These are phyloP conservation scores for Halocynthia aurantium DNA, from an alignment of 23 tunicate species.

Conservation along the genomic window DNA sequence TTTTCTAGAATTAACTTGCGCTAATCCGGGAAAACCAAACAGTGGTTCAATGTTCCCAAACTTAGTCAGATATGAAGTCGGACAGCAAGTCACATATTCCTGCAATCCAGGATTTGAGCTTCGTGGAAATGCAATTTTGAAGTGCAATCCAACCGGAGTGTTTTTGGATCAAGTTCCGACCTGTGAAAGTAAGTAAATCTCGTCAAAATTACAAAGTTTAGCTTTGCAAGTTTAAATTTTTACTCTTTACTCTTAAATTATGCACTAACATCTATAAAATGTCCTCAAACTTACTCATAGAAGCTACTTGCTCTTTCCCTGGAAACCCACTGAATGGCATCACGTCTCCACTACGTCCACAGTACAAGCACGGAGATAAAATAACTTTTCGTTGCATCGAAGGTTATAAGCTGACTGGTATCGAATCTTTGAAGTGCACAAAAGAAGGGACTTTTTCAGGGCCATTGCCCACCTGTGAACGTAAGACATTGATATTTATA, in stretches of 20 bases:
- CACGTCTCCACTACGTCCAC: neutral
- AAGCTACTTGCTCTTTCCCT: neutral
- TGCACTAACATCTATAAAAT: neutral
- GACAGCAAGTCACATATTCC: constrained; percentile 14
- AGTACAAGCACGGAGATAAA: constrained; percentile 5
- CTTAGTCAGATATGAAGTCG: neutral
- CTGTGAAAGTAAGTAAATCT: constrained; percentile 5
- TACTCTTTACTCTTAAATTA: neutral
- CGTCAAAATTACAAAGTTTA: too few species aligned
- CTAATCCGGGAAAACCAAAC: constrained; percentile 6
- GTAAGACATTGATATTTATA: neutral
- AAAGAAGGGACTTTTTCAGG: constrained; percentile 24
- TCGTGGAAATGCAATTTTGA: neutral
- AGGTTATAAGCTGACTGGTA: constrained; percentile 14
- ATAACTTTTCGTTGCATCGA: constrained; percentile 12
- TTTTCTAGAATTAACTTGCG: constrained; percentile 18
- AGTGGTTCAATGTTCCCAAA: constrained; percentile 16
- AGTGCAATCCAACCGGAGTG: neutral
- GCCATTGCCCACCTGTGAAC: constrained; percentile 23
- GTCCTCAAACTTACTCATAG: neutral
- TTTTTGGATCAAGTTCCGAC: constrained; percentile 3
- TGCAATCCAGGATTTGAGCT: constrained; percentile 23
- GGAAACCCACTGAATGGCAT: neutral
- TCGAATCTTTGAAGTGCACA: constrained; percentile 10
- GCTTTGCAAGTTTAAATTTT: too few species aligned